Conservation (phyloP, 1,140 invertebrate species). For the Aphelinus certus region DNA sequence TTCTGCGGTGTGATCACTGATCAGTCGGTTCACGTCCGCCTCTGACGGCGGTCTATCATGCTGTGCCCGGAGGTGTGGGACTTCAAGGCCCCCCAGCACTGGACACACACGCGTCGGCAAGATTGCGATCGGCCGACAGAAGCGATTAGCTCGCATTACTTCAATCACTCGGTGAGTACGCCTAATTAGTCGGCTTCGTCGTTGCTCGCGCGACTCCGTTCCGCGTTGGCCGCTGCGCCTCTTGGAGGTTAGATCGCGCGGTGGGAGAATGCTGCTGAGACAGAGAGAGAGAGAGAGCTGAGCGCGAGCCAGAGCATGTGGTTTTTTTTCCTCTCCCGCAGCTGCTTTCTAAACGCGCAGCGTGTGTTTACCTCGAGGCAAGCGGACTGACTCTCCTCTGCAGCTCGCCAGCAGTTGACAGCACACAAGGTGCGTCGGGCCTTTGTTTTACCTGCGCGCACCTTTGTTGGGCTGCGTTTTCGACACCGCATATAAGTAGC, state of each 20-base stretch:
- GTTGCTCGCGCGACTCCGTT: background rate
- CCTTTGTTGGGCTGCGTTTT: too few relatives aligned
- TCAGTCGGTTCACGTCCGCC: too few relatives aligned
- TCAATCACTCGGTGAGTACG: conserved; percentile 66
- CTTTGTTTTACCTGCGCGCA: too few relatives aligned
- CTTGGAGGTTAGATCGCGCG: background rate
- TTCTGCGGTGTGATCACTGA: too few relatives aligned
- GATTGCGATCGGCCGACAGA: conserved; percentile 21
- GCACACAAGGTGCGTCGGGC: too few relatives aligned
- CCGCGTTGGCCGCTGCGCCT: background rate
- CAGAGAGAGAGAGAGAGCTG: background rate
- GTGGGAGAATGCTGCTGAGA: too few relatives aligned
- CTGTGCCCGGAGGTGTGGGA: conserved; percentile 68
- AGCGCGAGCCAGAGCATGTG: background rate
- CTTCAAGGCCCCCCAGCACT: conserved; percentile 60
- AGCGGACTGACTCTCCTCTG: too few relatives aligned
- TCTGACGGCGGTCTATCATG: conserved; percentile 57
- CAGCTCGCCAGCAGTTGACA: too few relatives aligned
- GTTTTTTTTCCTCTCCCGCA: too few relatives aligned
- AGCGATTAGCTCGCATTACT: conserved; percentile 60
- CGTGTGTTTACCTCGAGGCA: too few relatives aligned
- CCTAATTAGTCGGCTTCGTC: background rate
- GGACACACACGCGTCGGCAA: conserved; percentile 41
- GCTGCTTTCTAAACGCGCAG: too few relatives aligned
- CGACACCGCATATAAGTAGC: too few relatives aligned